Evolutionary conservation across 2,113 vertebrate species (phyloP), one percentile per base, ranked within the genome.

Genomic region (Ctenomys sociabilis): DNA sequence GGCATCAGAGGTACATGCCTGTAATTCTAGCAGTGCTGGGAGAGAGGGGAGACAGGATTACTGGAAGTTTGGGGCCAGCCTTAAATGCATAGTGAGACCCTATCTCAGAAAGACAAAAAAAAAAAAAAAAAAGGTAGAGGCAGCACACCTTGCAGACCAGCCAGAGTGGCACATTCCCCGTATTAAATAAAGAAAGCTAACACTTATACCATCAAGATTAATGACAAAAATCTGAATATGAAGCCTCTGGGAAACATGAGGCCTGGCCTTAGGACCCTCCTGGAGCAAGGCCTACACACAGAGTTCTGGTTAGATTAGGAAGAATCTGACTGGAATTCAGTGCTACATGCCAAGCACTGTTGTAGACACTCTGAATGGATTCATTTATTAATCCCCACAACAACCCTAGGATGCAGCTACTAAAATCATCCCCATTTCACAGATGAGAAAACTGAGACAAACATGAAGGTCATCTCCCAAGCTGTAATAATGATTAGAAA

Each of bases 371-470:
- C 4, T 4, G 64, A 73, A 91, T 7, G 2, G 22, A 64, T 63
- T 35, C 78, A 84, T 21, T 63, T 73, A 59, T 68, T 49, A 81
- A 81, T 37, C 37, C 32, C 89, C 26, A 5, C 28, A 43, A 30
- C 63, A 57, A 35, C n/a, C n/a, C 45, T 40, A 9, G 0, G 21
- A 82, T 30, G 32, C 22, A 7, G 30, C 43, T 72, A 35, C 52
- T 59, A 52, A 70, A 32, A 80, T 57, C 70, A 66, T 64, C 7
- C 66, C 45, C 61, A 52, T 63, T 97, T 82, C 54, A 85, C 52
- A 94, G 82, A 52, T 40, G 35, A 93, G 64, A 4, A 85, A 84
- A 86, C 66, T 35, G n/a, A 91, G 57, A 19, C 59, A 86, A 92
- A 66, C n/a, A 5, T 19, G 49, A 21, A 54, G 52, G 9, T 54